phyloP scores from a whole-genome alignment of 2,113 vertebrate species.

The Pogonocichla stellata region DNA sequence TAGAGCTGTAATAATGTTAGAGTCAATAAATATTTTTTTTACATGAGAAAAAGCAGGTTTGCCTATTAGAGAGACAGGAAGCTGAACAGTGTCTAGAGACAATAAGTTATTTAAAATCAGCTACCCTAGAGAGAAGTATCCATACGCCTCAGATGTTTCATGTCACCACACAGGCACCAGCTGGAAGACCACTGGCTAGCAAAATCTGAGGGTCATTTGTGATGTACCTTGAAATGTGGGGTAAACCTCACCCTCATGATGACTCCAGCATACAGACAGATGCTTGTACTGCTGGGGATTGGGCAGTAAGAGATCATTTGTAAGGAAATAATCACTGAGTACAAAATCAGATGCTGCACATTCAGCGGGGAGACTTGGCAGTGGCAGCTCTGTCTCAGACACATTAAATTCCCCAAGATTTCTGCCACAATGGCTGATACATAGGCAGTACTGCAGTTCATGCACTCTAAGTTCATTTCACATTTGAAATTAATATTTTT shows the following conservation, averaged over 20 bases:
- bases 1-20: background rate
- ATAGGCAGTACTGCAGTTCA: background rate
- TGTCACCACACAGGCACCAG: background rate
- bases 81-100: background rate
- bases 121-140: background rate
- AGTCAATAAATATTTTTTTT: background rate
- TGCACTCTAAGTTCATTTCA: background rate
- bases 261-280: background rate
- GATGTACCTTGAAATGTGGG: background rate
- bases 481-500: slow-evolving; percentile 52
- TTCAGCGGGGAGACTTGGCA: background rate
- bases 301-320: background rate
- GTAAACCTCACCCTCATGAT: background rate
- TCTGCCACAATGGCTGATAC: background rate
- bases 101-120: background rate
- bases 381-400: background rate
- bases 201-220: background rate
- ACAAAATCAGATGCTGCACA: background rate
- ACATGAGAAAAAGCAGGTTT: background rate
- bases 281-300: background rate
- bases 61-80: background rate
- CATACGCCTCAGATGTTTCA: background rate
- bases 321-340: background rate
- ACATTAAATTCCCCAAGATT: background rate
- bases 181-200: background rate